A percentile compares a stretch with the other conserved stretches of the same genome.
phyloP scores from a whole-genome alignment of 2,888 invertebrate genomes.

The Agapostemon virescens region DNA sequence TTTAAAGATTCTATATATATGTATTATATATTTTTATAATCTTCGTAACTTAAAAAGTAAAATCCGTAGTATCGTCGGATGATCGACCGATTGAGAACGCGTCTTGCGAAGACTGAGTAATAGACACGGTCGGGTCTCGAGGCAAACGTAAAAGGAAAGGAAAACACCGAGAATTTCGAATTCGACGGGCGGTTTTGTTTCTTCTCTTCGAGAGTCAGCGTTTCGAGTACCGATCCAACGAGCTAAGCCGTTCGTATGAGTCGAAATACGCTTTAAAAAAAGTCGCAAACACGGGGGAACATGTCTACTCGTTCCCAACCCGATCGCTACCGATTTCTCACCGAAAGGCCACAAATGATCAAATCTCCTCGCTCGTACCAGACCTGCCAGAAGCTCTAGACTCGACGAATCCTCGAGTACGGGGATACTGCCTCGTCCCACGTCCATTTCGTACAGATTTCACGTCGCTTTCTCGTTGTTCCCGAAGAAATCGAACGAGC shows the following conservation, averaged over 20 bases:
- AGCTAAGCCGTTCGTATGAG: constrained; percentile 39
- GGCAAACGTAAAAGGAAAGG: background rate
- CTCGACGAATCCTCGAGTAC: constrained; percentile 65
- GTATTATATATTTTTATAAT: no score
- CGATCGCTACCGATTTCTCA: constrained; percentile 35
- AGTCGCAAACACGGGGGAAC: constrained; percentile 27
- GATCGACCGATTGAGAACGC: no score
- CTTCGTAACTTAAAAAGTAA: no score
- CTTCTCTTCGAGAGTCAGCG: constrained; percentile 3
- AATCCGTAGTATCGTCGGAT: no score
- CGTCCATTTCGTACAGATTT: background rate
- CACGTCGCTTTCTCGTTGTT: no score
- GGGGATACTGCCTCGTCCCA: background rate
- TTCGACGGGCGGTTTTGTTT: background rate
- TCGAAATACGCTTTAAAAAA: constrained; percentile 19
- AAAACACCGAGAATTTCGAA: background rate
- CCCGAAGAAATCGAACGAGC: background rate
- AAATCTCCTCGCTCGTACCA: constrained; percentile 54
- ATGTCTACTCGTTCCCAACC: constrained; percentile 7
- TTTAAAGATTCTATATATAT: no score
- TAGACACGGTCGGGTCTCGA: background rate
- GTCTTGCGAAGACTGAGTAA: background rate
- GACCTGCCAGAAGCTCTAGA: constrained; percentile 56
- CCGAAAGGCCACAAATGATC: constrained; percentile 61
- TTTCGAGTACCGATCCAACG: constrained; percentile 41